Conservation (phyloP, 1,140 invertebrate genomes). For the Papilio helenus region DNA sequence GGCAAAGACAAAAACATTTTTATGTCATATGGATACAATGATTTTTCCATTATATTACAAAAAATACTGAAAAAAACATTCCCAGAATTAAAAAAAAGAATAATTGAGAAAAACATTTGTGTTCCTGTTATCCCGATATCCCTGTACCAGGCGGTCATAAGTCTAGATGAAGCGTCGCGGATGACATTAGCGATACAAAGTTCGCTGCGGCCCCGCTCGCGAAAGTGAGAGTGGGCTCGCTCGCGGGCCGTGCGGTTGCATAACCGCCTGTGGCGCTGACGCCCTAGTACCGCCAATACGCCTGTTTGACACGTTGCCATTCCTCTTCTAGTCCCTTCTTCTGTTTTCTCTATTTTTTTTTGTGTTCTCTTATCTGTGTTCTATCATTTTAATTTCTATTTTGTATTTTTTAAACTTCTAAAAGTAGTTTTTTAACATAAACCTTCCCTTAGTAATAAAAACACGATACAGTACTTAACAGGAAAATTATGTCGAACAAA, state of each 20-base stretch:
- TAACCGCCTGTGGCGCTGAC: slow-evolving; percentile 62
- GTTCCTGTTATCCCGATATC: slow-evolving; percentile 25
- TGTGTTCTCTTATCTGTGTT: background rate
- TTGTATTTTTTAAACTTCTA: too few species aligned
- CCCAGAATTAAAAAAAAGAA: too few species aligned
- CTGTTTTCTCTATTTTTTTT: background rate
- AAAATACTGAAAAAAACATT: too few species aligned
- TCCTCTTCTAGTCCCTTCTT: background rate
- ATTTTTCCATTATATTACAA: too few species aligned
- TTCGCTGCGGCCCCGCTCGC: slow-evolving; percentile 60
- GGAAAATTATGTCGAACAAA: too few species aligned
- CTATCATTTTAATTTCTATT: background rate
- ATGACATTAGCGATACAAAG: slow-evolving; percentile 59
- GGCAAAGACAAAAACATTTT: background rate
- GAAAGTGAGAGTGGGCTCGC: slow-evolving; percentile 71
- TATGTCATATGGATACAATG: too few species aligned
- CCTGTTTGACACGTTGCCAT: slow-evolving; percentile 20
- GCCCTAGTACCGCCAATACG: slow-evolving; percentile 54
- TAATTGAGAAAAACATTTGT: too few species aligned
- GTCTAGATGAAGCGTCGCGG: slow-evolving; percentile 43
- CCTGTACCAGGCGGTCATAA: slow-evolving; percentile 55
- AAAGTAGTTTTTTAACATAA: too few species aligned
- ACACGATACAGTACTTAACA: too few species aligned
- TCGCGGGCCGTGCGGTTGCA: slow-evolving; percentile 51
- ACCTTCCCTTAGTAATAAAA: too few species aligned